Percentiles rank a stretch among this genome's conserved stretches.
Evolutionary conservation across 2,888 invertebrate species (phyloP).

Genomic region (Synergus itoensis): DNA sequence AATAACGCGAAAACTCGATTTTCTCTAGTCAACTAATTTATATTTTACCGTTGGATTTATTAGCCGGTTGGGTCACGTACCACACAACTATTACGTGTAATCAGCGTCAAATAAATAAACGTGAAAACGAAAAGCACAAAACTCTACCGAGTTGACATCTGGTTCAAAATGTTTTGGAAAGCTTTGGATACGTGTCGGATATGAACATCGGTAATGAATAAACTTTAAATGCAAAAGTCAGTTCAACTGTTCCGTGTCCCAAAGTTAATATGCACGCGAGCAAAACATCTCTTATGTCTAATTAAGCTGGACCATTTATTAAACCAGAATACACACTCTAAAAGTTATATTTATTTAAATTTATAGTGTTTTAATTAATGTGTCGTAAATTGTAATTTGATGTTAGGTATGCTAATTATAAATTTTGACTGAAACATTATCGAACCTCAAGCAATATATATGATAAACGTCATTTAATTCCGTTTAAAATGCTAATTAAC

Average conservation of each 20-base stretch:
- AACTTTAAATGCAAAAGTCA: constrained; percentile 22
- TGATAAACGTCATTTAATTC: no score
- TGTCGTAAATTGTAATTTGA: background rate
- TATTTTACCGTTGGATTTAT: constrained; percentile 49
- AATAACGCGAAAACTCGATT: constrained; percentile 29
- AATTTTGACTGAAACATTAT: background rate
- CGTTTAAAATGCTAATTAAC: background rate
- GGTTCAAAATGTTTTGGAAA: constrained; percentile 16
- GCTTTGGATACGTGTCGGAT: constrained; percentile 1
- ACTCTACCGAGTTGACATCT: constrained; percentile 11
- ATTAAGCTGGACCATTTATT: constrained; percentile 2
- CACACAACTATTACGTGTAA: constrained; percentile 32
- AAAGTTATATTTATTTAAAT: background rate
- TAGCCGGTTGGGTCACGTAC: constrained; percentile 43
- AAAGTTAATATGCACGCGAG: background rate
- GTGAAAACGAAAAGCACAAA: constrained; percentile 5
- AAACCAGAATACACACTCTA: background rate
- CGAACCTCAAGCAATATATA: no score
- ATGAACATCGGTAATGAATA: constrained; percentile 24
- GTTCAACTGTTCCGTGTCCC: background rate
- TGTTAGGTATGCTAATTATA: background rate
- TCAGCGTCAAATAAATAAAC: constrained; percentile 37
- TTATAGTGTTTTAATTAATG: background rate
- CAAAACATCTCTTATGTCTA: background rate
- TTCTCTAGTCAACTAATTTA: constrained; percentile 47